phyloP scores from a whole-genome alignment of 35 echinoderm and acorn worm genomes.

The Lytechinus variegatus region DNA sequence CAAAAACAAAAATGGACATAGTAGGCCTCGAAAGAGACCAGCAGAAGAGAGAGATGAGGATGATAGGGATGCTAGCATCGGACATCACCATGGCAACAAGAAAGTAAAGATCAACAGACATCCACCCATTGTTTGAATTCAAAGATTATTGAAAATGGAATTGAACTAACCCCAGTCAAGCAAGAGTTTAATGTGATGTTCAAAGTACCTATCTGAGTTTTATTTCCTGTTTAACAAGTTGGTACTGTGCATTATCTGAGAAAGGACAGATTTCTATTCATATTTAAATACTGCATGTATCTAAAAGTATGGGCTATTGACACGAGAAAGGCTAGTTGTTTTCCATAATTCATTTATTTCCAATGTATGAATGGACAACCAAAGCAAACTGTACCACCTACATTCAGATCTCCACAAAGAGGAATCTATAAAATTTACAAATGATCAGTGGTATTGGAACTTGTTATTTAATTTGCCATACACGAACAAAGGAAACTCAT shows the following conservation, averaged over 20 bases:
- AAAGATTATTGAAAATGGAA: conserved; percentile 2
- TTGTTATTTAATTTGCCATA: neutral
- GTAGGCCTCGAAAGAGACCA: conserved; percentile 29
- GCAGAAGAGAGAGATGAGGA: neutral
- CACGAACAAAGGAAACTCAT: neutral
- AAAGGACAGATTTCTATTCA: neutral
- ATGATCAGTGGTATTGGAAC: neutral
- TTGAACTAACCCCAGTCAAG: neutral
- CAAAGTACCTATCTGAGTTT: neutral
- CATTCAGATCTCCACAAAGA: neutral
- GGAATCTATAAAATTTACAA: neutral
- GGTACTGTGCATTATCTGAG: neutral
- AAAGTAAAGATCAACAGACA: conserved; percentile 66
- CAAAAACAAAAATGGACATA: conserved; percentile 21
- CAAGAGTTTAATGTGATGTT: neutral
- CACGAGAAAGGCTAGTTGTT: neutral
- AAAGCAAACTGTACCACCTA: neutral
- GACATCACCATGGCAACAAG: conserved; percentile 50
- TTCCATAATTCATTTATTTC: neutral
- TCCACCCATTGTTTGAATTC: neutral
- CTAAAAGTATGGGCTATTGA: neutral
- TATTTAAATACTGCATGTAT: neutral
- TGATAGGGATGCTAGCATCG: neutral
- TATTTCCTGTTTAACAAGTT: neutral
- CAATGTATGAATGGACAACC: no score